Evolutionary conservation across 2,113 vertebrate species (phyloP).

Genomic region (Suricata suricatta): DNA sequence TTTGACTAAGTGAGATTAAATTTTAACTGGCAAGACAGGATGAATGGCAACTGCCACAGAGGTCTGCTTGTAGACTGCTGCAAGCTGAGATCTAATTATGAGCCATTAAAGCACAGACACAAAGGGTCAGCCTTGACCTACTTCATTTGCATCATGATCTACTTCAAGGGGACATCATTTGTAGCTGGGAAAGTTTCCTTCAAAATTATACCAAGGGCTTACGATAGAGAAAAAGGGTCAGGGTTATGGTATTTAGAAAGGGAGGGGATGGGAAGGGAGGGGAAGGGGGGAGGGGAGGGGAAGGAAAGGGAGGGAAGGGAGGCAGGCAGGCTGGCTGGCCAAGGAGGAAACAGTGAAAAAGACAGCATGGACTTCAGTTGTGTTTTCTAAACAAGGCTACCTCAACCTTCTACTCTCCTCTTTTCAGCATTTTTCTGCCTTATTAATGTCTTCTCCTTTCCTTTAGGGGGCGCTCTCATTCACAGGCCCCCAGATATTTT

Average conservation of each 20-base stretch:
- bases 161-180: not conserved
- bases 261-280: fast-evolving
- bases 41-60: not conserved
- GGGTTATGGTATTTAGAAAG: not conserved
- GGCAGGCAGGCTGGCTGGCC: no score
- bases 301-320: fast-evolving
- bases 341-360: not conserved
- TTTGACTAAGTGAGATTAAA: not conserved
- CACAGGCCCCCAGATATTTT: not conserved
- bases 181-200: not conserved
- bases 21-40: not conserved
- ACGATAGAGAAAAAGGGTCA: not conserved
- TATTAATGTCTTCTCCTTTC: not conserved
- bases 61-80: not conserved
- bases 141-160: not conserved
- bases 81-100: not conserved
- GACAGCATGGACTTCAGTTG: not conserved
- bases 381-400: not conserved
- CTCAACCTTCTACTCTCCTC: not conserved
- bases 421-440: not conserved
- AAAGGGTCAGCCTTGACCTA: not conserved
- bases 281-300: no score
- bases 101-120: not conserved
- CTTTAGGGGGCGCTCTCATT: not conserved
- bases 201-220: not conserved